Conservation (phyloP, 2,797 vertebrate species). For the Brotula barbata region DNA sequence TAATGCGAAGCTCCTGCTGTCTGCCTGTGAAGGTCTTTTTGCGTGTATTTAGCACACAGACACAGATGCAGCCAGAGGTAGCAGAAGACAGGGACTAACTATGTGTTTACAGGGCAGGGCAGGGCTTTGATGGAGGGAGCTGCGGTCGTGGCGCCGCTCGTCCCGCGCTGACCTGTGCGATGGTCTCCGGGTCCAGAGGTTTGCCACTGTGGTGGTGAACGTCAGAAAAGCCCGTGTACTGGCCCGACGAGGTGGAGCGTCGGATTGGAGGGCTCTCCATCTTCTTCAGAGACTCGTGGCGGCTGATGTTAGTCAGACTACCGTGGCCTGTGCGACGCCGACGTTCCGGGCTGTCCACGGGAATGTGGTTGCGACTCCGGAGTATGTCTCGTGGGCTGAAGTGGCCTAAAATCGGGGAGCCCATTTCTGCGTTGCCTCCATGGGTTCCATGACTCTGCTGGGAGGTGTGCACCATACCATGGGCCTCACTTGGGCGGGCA, state of each 20-base stretch:
- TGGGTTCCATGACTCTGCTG: conserved; percentile 80
- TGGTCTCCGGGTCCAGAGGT: conserved; percentile 94
- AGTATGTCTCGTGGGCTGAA: conserved; percentile 89
- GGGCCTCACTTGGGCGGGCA: conserved; percentile 86
- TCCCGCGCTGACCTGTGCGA: conserved; percentile 94
- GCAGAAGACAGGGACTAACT: conserved; percentile 76
- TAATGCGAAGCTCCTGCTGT: conserved; percentile 50
- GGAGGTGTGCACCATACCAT: conserved; percentile 88
- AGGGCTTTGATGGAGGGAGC: conserved; percentile 79
- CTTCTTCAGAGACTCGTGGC: conserved; percentile 95
- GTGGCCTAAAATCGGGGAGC: conserved; percentile 86
- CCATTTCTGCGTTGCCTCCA: conserved; percentile 82
- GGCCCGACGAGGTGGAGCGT: conserved; percentile 95
- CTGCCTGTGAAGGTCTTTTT: conserved; percentile 65
- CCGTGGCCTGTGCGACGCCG: conserved; percentile 87
- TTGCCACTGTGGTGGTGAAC: conserved; percentile 86
- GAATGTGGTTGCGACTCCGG: conserved; percentile 83
- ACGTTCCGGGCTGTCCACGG: conserved; percentile 89
- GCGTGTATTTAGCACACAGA: conserved; percentile 62
- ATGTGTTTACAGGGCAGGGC: conserved; percentile 79
- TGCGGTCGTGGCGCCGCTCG: conserved; percentile 74
- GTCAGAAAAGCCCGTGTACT: conserved; percentile 90
- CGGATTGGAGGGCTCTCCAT: conserved; percentile 94
- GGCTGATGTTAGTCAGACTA: conserved; percentile 93
- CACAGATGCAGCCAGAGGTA: conserved; percentile 75